A percentile compares a stretch with the other conserved stretches of the same genome.
phyloP scores from a whole-genome alignment of 2,888 invertebrate species.

The Orthonevra nobilis region DNA sequence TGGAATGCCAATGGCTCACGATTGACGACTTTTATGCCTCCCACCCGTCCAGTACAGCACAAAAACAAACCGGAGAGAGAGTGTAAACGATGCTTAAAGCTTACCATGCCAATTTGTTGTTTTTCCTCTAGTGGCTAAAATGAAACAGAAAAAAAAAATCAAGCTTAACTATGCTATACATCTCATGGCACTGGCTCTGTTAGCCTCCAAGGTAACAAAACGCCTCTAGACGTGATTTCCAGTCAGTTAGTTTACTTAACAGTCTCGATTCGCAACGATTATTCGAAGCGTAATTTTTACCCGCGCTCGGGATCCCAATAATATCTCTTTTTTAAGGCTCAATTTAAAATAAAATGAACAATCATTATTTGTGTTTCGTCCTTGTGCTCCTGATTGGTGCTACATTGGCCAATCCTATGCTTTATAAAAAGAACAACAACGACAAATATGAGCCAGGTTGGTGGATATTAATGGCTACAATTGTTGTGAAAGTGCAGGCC shows the following conservation, averaged over 20 bases:
- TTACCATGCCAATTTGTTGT: conserved; percentile 36
- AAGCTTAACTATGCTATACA: conserved; percentile 43
- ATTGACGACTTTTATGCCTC: conserved; percentile 22
- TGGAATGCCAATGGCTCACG: conserved; percentile 35
- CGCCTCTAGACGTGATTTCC: conserved; percentile 62
- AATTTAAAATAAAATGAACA: conserved; percentile 36
- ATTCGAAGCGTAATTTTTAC: conserved; percentile 44
- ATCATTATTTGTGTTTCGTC: conserved; percentile 36
- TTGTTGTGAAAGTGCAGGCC: conserved; percentile 39
- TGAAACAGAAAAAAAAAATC: conserved; percentile 18
- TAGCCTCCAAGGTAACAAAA: conserved; percentile 61
- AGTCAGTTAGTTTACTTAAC: conserved; percentile 66
- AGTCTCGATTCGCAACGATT: conserved; percentile 56
- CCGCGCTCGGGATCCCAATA: conserved; percentile 23
- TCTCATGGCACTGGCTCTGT: conserved; percentile 39
- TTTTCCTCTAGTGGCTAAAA: conserved; percentile 37
- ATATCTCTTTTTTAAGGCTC: conserved; percentile 5
- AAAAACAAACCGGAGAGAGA: conserved; percentile 6
- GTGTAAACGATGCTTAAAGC: conserved; percentile 40
- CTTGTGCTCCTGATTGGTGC: conserved; percentile 47
- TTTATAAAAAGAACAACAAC: conserved; percentile 81
- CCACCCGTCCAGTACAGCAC: background rate
- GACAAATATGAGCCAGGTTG: conserved; percentile 81
- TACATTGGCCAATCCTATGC: conserved; percentile 77
- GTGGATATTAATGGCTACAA: too few relatives aligned